A percentile compares a stretch with the other conserved stretches of the same genome.
phyloP scores from a whole-genome alignment of 1,140 invertebrate species.

The Zaprionus tsacasi region DNA sequence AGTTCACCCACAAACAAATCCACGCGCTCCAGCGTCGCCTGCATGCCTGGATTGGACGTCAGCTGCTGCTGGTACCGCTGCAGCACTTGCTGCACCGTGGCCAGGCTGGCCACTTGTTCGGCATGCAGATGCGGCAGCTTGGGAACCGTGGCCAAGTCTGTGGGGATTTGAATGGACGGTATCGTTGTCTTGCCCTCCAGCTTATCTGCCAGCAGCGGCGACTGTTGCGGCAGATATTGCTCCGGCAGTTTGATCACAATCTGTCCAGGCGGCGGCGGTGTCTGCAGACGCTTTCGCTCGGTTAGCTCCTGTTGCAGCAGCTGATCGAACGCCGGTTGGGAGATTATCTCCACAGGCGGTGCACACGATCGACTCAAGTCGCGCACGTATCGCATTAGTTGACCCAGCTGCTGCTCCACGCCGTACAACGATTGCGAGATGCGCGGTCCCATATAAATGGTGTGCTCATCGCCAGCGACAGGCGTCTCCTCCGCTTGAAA shows the following conservation, averaged over 20 bases:
- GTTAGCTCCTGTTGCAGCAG: slow-evolving; percentile 40
- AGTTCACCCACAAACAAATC: slow-evolving; percentile 42
- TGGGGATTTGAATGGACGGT: slow-evolving; percentile 47
- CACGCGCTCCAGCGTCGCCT: slow-evolving; percentile 40
- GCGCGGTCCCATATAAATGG: slow-evolving; percentile 51
- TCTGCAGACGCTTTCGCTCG: slow-evolving; percentile 43
- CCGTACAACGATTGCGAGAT: slow-evolving; percentile 43
- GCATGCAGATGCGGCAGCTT: slow-evolving; percentile 46
- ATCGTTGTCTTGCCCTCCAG: slow-evolving; percentile 17
- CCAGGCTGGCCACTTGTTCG: slow-evolving; percentile 55
- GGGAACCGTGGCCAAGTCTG: slow-evolving; percentile 28
- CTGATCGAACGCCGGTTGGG: slow-evolving; percentile 28
- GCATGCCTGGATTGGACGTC: slow-evolving; percentile 23
- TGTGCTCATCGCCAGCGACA: slow-evolving; percentile 25
- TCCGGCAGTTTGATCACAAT: slow-evolving; percentile 6
- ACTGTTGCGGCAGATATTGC: not conserved
- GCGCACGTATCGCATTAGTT: slow-evolving; percentile 39
- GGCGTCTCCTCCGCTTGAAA: slow-evolving; percentile 35
- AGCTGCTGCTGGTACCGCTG: slow-evolving; percentile 20
- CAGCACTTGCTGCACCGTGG: slow-evolving; percentile 45
- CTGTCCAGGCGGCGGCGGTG: slow-evolving; percentile 19
- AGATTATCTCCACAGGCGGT: slow-evolving; percentile 58
- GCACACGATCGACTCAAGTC: slow-evolving; percentile 46
- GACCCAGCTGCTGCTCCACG: slow-evolving; percentile 41
- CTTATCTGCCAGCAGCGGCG: not conserved